These are phyloP conservation scores for Drosophila paranaensis DNA, from an alignment of 2,888 invertebrate species.

Conservation along the genomic window DNA sequence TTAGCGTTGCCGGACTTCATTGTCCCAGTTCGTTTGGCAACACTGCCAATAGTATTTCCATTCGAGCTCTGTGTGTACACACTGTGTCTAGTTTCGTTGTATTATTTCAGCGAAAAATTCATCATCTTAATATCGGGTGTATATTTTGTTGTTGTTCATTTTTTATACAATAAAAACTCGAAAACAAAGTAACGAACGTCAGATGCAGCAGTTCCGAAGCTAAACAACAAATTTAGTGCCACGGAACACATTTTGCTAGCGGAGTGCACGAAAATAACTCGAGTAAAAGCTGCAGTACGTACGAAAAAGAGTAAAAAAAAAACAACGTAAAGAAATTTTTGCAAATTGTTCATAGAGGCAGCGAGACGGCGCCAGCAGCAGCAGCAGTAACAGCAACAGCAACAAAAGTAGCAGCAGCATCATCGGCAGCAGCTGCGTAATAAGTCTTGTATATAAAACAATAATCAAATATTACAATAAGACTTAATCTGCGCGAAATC, in stretches of 20 bases:
- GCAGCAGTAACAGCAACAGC: conserved; percentile 16
- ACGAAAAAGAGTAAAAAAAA: conserved; percentile 30
- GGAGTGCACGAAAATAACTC: conserved; percentile 33
- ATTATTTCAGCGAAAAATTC: conserved; percentile 61
- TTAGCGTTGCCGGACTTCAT: conserved; percentile 15
- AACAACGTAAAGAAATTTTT: conserved; percentile 50
- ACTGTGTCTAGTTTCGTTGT: conserved; percentile 55
- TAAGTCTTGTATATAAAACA: conserved; percentile 37
- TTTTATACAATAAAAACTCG: conserved; percentile 49
- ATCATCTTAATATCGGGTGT: conserved; percentile 55
- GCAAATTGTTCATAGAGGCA: conserved; percentile 31
- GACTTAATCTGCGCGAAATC: conserved; percentile 41
- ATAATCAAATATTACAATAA: conserved; percentile 53
- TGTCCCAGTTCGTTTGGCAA: conserved; percentile 5
- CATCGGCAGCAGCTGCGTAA: conserved; percentile 43
- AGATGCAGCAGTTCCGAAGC: conserved; percentile 39
- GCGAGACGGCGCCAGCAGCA: conserved; percentile 24
- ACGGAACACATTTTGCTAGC: conserved; percentile 25
- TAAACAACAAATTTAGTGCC: conserved; percentile 35
- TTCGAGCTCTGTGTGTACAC: conserved; percentile 49
- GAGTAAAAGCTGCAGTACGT: conserved; percentile 56
- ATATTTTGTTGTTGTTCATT: conserved; percentile 54
- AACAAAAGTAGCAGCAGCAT: conserved; percentile 15
- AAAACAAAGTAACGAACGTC: conserved; percentile 35
- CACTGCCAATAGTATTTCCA: conserved; percentile 32